A percentile compares a stretch with the other conserved stretches of the same genome.
phyloP scores from a whole-genome alignment of 2,797 vertebrate species.

The Epinephelus coioides region DNA sequence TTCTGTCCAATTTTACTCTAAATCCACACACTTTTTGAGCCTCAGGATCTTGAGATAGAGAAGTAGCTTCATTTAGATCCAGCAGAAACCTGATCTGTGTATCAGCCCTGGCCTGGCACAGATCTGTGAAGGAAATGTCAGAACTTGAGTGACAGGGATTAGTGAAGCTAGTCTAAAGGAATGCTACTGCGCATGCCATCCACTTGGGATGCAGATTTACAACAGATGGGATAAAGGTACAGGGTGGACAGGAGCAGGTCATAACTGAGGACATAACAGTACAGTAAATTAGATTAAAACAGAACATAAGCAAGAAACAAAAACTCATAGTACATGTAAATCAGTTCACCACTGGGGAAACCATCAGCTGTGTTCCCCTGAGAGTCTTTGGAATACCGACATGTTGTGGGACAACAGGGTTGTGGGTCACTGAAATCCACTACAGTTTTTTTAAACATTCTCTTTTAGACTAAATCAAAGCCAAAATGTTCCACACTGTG shows the following conservation, averaged over 20 bases:
- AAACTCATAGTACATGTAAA: neutral
- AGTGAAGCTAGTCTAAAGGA: conserved; percentile 67
- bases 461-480: conserved; percentile 35
- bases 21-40: conserved; percentile 42
- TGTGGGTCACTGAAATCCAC: neutral
- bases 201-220: conserved; percentile 56
- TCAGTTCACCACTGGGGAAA: neutral
- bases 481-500: conserved; percentile 7
- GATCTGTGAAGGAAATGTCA: conserved; percentile 70
- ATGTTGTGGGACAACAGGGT: neutral
- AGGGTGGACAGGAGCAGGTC: neutral
- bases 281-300: neutral
- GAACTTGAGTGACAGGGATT: conserved; percentile 67
- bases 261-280: neutral
- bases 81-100: conserved; percentile 63
- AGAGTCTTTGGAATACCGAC: neutral
- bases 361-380: neutral
- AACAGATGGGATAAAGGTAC: conserved; percentile 35
- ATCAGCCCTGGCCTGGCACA: conserved; percentile 54
- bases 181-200: conserved; percentile 56
- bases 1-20: conserved; percentile 43
- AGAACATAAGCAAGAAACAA: neutral
- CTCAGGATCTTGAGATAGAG: conserved; percentile 36
- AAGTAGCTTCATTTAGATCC: conserved; percentile 48
- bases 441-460: conserved; percentile 5